These are phyloP conservation scores for Epistrophella euchroma DNA, from an alignment of 2,888 invertebrate genomes.

Conservation along the genomic window DNA sequence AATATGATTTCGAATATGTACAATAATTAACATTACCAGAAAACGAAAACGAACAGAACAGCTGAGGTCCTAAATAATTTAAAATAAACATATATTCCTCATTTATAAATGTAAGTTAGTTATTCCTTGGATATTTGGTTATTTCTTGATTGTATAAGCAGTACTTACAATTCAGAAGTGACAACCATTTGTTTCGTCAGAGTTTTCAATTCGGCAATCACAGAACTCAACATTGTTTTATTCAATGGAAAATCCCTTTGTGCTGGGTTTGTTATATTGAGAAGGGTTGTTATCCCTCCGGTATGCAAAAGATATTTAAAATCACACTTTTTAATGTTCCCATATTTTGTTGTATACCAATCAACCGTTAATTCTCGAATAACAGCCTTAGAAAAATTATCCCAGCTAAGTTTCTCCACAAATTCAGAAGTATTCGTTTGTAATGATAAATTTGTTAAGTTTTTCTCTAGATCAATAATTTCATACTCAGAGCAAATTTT, in stretches of 20 bases:
- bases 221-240: not conserved
- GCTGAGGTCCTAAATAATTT: not conserved
- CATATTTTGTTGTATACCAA: conserved; percentile 19
- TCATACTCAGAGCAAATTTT: conserved; percentile 31
- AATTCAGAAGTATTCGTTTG: conserved; percentile 5
- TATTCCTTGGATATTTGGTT: too few relatives aligned
- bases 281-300: conserved; percentile 25
- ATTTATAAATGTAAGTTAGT: too few relatives aligned
- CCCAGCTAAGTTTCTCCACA: conserved; percentile 48
- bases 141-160: not conserved
- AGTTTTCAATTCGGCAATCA: conserved; percentile 27
- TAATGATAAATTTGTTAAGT: not conserved
- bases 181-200: conserved; percentile 25
- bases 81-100: not conserved
- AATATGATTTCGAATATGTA: too few relatives aligned
- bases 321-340: not conserved
- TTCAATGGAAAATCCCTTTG: not conserved
- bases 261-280: conserved; percentile 4
- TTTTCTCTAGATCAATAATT: not conserved
- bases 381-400: conserved; percentile 33
- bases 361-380: conserved; percentile 47
- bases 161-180: conserved; percentile 36
- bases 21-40: too few relatives aligned
- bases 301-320: conserved; percentile 24
- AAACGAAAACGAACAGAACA: too few relatives aligned